These are phyloP conservation scores for Andrena flavipes DNA, from an alignment of 2,888 invertebrate genomes.

Conservation along the genomic window DNA sequence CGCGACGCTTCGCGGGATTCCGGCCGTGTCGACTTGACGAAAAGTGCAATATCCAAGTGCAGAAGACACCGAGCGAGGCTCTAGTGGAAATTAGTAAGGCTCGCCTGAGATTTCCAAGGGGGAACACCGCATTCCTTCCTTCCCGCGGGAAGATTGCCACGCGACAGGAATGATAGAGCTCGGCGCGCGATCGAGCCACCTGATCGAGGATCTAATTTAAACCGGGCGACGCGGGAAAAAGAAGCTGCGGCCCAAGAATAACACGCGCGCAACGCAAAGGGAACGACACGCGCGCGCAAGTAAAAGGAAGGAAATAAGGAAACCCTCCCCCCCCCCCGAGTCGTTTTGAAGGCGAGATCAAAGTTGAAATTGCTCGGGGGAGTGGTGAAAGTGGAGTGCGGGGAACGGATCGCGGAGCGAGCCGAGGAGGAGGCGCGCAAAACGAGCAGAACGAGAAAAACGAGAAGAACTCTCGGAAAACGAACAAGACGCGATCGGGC, in stretches of 20 bases:
- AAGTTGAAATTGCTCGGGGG: constrained; percentile 61
- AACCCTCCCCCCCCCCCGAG: constrained; percentile 9
- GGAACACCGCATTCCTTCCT: not conserved
- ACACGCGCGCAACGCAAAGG: constrained; percentile 57
- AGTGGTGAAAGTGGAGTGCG: constrained; percentile 22
- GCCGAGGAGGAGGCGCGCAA: constrained; percentile 17
- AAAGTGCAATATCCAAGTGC: not conserved
- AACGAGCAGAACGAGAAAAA: constrained; percentile 27
- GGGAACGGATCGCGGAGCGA: constrained; percentile 4
- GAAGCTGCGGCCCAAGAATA: constrained; percentile 55
- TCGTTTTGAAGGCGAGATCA: constrained; percentile 50
- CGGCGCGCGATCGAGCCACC: constrained; percentile 50
- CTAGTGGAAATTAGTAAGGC: too few relatives aligned
- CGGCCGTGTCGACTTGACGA: not conserved
- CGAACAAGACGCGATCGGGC: constrained; percentile 53
- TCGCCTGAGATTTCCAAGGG: not conserved
- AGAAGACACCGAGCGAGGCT: not conserved
- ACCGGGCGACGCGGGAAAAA: constrained; percentile 44
- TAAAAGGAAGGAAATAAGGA: constrained; percentile 49
- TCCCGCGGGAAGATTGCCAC: not conserved
- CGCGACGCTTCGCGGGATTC: not conserved
- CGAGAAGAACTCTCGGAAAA: constrained; percentile 48
- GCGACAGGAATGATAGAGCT: constrained; percentile 17
- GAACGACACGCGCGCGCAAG: constrained; percentile 33
- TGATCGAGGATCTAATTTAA: constrained; percentile 62